Conservation (phyloP, 1,140 invertebrate genomes). For the Plectrocnemia conspersa region DNA sequence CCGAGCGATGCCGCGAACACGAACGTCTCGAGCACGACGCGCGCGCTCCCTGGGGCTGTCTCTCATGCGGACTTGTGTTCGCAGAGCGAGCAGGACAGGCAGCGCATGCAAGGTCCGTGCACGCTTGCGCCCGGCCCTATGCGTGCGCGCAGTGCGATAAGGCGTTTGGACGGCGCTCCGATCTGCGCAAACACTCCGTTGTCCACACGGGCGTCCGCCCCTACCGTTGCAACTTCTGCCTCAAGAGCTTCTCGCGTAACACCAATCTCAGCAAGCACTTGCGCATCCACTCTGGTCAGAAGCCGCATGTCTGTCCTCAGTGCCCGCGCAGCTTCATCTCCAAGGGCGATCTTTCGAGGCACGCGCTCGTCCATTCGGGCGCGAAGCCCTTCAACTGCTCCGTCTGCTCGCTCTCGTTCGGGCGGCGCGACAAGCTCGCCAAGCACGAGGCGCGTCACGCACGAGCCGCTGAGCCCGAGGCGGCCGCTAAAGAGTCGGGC, state of each 20-base stretch:
- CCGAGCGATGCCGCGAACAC: constrained; percentile 55
- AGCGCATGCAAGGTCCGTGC: constrained; percentile 56
- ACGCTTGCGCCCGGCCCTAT: constrained; percentile 61
- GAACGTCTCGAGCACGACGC: constrained; percentile 54
- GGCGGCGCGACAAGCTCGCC: constrained; percentile 57
- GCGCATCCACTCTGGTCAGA: constrained; percentile 64
- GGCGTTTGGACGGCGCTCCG: constrained; percentile 59
- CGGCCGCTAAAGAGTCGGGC: constrained; percentile 26
- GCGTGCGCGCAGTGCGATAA: constrained; percentile 61
- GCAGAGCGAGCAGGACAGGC: constrained; percentile 54
- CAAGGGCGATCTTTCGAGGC: constrained; percentile 62
- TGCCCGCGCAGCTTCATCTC: constrained; percentile 71
- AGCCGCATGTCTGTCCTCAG: constrained; percentile 66
- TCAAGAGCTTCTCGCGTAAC: constrained; percentile 65
- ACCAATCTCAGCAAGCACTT: constrained; percentile 84
- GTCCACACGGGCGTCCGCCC: constrained; percentile 69
- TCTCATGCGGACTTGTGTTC: constrained; percentile 54
- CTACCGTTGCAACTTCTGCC: constrained; percentile 62
- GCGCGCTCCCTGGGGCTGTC: constrained; percentile 54
- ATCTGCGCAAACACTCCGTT: constrained; percentile 62
- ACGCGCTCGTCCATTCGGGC: constrained; percentile 66
- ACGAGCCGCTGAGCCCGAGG: constrained; percentile 18
- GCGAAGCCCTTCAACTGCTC: constrained; percentile 65
- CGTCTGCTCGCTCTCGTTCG: constrained; percentile 63
- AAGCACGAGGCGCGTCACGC: constrained; percentile 57